Base-by-base conservation (phyloP, 1,140 invertebrate genomes). In the Panulirus ornatus region DNA sequence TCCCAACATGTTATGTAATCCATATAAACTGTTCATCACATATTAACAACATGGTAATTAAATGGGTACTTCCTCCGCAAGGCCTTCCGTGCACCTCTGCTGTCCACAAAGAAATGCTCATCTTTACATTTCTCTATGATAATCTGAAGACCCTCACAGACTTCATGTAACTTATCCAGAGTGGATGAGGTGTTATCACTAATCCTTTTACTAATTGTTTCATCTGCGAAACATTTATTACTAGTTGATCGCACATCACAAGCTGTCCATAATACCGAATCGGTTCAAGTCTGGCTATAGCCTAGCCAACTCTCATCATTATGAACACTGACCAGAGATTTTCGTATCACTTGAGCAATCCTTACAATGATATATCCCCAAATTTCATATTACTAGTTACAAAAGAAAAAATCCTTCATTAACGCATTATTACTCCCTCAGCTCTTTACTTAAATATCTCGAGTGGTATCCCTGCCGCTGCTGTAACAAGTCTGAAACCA, bases 171-270 rank as follows among this genome's bases (percentile, higher is more conserved):
- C n/a, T n/a, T n/a, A n/a, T n/a, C n/a, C n/a, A n/a, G n/a, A n/a
- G n/a, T n/a, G n/a, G n/a, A n/a, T n/a, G n/a, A n/a, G n/a, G n/a
- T n/a, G n/a, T n/a, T n/a, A n/a, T n/a, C n/a, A n/a, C n/a, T n/a
- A n/a, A n/a, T n/a, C n/a, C n/a, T n/a, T n/a, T n/a, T n/a, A n/a
- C n/a, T n/a, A n/a, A n/a, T n/a, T n/a, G n/a, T n/a, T n/a, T n/a
- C n/a, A n/a, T n/a, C n/a, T n/a, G n/a, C n/a, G n/a, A n/a, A n/a
- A n/a, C n/a, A n/a, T n/a, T n/a, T n/a, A n/a, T n/a, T n/a, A 63
- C 58, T 63, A 63, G 58, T 63, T 63, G 58, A 63, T 63, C 58
- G 30, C 30, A 63, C 58, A 63, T 63, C 58, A 63, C 58, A 27
- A 63, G 58, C 58, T 63, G 58, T 63, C n/a, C 58, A 63, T 63